Conservation (phyloP, 1,140 invertebrate genomes). For the Spodoptera litura region DNA sequence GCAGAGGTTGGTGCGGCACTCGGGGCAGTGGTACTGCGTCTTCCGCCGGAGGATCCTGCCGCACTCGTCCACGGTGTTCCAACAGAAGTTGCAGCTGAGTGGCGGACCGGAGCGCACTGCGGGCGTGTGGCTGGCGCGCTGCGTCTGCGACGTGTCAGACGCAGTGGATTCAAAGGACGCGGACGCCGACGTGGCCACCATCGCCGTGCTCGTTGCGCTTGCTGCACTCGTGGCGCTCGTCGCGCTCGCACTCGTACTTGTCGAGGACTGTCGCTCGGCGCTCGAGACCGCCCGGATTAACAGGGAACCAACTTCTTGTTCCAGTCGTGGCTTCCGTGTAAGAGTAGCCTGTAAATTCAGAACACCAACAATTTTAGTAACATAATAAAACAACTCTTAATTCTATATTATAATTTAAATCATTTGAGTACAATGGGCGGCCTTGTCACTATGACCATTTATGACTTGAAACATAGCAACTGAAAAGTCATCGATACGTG, state of each 20-base stretch:
- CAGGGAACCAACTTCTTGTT: slow-evolving; percentile 68
- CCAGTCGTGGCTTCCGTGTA: slow-evolving; percentile 32
- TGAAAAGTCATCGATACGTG: too few relatives aligned
- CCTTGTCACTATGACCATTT: too few relatives aligned
- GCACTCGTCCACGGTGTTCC: slow-evolving; percentile 94
- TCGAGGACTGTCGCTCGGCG: slow-evolving; percentile 61
- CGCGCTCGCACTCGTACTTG: slow-evolving; percentile 52
- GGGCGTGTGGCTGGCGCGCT: slow-evolving; percentile 89
- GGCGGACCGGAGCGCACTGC: slow-evolving; percentile 92
- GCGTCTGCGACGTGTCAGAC: slow-evolving; percentile 56
- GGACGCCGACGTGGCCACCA: slow-evolving; percentile 49
- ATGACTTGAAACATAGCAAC: too few relatives aligned
- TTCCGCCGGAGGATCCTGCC: slow-evolving; percentile 92
- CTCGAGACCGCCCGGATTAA: slow-evolving; percentile 68
- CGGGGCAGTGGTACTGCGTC: slow-evolving; percentile 95
- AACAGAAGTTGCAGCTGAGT: slow-evolving; percentile 94
- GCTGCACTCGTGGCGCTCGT: too few relatives aligned
- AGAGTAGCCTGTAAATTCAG: neutral
- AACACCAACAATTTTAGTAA: too few relatives aligned
- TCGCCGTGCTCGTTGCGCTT: slow-evolving; percentile 50
- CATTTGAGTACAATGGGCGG: too few relatives aligned
- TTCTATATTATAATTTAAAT: too few relatives aligned
- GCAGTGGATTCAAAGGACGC: slow-evolving; percentile 52
- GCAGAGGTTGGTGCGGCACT: slow-evolving; percentile 94
- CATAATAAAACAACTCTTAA: too few relatives aligned